Evolutionary conservation across 1,140 invertebrate genomes (phyloP).

Genomic region (Drepana arcuata): DNA sequence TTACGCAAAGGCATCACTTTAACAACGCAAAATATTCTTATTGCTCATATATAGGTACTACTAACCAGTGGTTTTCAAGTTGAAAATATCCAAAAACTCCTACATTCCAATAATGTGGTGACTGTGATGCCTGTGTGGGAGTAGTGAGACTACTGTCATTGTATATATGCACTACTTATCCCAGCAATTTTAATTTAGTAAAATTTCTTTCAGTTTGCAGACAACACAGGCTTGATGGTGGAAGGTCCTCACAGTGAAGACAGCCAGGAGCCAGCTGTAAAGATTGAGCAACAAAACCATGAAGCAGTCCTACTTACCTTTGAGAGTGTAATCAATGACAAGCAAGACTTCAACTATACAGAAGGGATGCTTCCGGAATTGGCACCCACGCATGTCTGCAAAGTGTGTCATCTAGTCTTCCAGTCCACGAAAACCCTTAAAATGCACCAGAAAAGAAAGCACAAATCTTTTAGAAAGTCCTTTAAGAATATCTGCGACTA

Average conservation of each 20-base stretch:
- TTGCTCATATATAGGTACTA: too few relatives aligned
- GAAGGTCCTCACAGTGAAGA: slow-evolving; percentile 41
- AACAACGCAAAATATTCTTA: too few relatives aligned
- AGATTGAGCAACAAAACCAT: slow-evolving; percentile 40
- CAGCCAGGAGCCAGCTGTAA: slow-evolving; percentile 41
- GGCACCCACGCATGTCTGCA: slow-evolving; percentile 34
- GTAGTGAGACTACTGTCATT: too few relatives aligned
- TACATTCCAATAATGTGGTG: too few relatives aligned
- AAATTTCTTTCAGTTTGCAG: slow-evolving; percentile 45
- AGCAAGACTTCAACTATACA: slow-evolving; percentile 2
- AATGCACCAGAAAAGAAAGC: slow-evolving; percentile 55
- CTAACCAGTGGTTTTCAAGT: too few relatives aligned
- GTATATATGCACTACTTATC: too few relatives aligned
- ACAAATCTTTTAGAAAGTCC: slow-evolving; percentile 39
- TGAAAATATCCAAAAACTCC: too few relatives aligned
- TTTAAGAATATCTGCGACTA: slow-evolving; percentile 52
- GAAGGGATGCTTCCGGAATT: neutral
- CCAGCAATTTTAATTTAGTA: too few relatives aligned
- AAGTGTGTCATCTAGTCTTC: slow-evolving; percentile 60
- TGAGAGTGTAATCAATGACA: slow-evolving; percentile 42
- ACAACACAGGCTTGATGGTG: slow-evolving; percentile 36
- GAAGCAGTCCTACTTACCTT: slow-evolving; percentile 49
- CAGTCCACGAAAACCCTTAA: slow-evolving; percentile 41
- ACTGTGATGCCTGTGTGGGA: too few relatives aligned
- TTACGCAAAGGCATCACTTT: too few relatives aligned